Evolutionary conservation across 2,797 vertebrate genomes (phyloP).

Genomic region (Argya squamiceps): DNA sequence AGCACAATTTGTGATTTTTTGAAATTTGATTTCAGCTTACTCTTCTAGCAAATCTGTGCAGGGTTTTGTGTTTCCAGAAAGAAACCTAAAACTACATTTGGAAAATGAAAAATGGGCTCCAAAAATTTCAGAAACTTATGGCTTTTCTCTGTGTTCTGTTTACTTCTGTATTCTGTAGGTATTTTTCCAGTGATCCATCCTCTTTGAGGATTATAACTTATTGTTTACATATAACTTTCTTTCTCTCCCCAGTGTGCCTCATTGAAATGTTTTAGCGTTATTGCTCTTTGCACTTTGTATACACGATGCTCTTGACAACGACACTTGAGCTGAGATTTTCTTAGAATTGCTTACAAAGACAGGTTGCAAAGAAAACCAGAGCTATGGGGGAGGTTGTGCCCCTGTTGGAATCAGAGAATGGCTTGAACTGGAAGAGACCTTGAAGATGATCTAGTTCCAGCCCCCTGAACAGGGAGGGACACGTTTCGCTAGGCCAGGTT

Average conservation of each 20-base stretch:
- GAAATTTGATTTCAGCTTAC: neutral
- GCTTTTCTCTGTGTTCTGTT: neutral
- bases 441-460: neutral
- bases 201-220: neutral
- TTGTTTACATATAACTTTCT: neutral
- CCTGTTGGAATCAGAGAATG: neutral
- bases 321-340: neutral
- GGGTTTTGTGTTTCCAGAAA: neutral
- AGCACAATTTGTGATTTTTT: neutral
- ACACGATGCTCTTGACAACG: neutral
- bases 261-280: neutral
- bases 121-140: neutral
- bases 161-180: neutral
- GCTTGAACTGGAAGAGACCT: neutral
- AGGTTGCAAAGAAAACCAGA: neutral
- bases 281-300: neutral
- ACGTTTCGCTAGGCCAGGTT: accelerated
- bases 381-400: accelerated
- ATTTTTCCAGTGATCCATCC: neutral
- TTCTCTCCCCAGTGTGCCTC: neutral
- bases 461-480: neutral
- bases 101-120: neutral
- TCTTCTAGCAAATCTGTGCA: neutral
- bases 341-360: neutral
- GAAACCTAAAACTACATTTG: neutral